phyloP scores from a whole-genome alignment of 2,888 invertebrate species.

The Ferrisia virgata region DNA sequence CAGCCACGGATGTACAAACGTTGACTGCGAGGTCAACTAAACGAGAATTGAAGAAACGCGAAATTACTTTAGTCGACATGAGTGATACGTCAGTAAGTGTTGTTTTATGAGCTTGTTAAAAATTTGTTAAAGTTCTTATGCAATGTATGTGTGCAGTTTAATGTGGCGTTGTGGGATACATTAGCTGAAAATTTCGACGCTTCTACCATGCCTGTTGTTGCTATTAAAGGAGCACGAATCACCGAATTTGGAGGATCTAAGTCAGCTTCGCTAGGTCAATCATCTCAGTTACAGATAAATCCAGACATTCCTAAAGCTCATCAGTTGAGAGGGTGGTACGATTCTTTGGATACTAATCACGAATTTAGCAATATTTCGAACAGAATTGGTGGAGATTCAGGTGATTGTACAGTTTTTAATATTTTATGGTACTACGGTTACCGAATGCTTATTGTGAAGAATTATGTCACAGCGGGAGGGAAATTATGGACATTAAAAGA shows the following conservation, averaged over 20 bases:
- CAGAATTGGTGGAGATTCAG: slow-evolving; percentile 51
- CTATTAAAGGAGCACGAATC: slow-evolving; percentile 78
- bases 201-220: slow-evolving; percentile 72
- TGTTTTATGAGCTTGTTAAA: background rate
- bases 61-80: slow-evolving; percentile 80
- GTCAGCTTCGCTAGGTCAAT: slow-evolving; percentile 60
- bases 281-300: slow-evolving; percentile 58
- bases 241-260: slow-evolving; percentile 86
- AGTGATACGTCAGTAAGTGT: slow-evolving; percentile 53
- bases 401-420: slow-evolving; percentile 31
- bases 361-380: slow-evolving; percentile 59
- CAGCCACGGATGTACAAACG: slow-evolving; percentile 66
- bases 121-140: background rate
- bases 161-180: slow-evolving; percentile 86
- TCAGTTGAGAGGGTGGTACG: slow-evolving; percentile 86
- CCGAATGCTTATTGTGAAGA: background rate
- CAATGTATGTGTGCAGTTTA: background rate
- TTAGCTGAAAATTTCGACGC: slow-evolving; percentile 84
- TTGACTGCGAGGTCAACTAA: slow-evolving; percentile 72
- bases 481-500: slow-evolving; percentile 74
- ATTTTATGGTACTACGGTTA: background rate
- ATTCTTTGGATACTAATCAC: slow-evolving; percentile 62
- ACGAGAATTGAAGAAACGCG: slow-evolving; percentile 83
- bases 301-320: slow-evolving; percentile 88
- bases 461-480: background rate